phyloP scores from a whole-genome alignment of 2,797 vertebrate genomes.

The Clarias pachynema region DNA sequence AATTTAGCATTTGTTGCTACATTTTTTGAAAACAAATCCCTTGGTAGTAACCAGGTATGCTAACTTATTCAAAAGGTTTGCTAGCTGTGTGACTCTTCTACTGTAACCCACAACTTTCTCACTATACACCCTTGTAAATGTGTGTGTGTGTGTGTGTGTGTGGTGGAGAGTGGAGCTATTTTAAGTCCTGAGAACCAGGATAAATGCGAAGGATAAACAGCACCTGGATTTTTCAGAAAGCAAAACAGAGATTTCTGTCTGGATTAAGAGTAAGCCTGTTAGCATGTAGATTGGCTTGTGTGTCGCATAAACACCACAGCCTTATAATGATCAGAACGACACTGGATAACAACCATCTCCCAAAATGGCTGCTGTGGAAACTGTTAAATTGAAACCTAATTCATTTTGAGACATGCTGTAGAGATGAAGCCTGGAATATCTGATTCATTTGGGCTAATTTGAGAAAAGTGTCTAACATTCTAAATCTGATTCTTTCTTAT shows the following conservation, averaged over 20 bases:
- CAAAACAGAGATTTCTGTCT: not conserved
- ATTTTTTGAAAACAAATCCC: not conserved
- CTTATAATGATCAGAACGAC: not conserved
- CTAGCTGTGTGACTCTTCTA: conserved; percentile 1
- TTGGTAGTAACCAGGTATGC: not conserved
- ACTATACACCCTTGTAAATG: not conserved
- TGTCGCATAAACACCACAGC: not conserved
- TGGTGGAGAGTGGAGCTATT: not conserved
- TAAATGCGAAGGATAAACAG: not conserved
- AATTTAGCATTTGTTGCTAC: not conserved
- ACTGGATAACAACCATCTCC: too few species aligned
- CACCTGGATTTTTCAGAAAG: not conserved
- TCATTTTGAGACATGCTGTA: not conserved
- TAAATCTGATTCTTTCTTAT: not conserved
- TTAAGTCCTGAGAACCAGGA: not conserved
- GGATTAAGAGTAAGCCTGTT: not conserved
- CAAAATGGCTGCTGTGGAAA: not conserved
- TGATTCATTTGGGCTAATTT: not conserved
- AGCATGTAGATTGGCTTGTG: not conserved
- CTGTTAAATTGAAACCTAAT: not conserved
- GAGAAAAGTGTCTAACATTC: not conserved
- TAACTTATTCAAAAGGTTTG: not conserved
- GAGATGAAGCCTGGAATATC: not conserved
- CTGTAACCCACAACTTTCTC: not conserved
- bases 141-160: not conserved